Evolutionary conservation across 1,140 invertebrate species (phyloP), one percentile per base, ranked within the genome.

Genomic region (Callitettix versicolor): DNA sequence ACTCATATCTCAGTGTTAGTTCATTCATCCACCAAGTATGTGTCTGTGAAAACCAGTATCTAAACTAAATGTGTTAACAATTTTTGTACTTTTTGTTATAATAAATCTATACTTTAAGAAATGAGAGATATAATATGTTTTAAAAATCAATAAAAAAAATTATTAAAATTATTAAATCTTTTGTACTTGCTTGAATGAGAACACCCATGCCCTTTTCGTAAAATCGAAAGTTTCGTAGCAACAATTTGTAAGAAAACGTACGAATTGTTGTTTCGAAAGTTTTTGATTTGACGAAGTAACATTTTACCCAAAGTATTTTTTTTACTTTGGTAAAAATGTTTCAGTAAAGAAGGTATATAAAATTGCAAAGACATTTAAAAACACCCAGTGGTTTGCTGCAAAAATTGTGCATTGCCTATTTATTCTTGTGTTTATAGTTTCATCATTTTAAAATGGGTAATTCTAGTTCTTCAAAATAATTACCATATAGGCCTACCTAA

Each of bases 31-130:
- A 30, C 26, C 47, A 30, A 17, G 48, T 51, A 51, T 51, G 48
- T 51, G 36, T 51, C 30, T 51, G 48, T 20, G 26, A 30, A 30
- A 30, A 9, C 26, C 26, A 9, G 36, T 34, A 46, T 21, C 12
- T 17, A 46, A 21, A 21, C 4, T 51, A 21, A 36, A 34, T 26
- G 48, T 51, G 48, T 51, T 51, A 34, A 51, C n/a, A 30, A 49
- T 51, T 51, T 51, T 51, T 51, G 48, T 51, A 51, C 48, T 51
- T 51, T 51, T 51, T 51, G 48, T 51, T 51, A 51, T 51, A 18
- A 34, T 36, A 30, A 51, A 38, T 38, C 33, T 38, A 36, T 21
- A 36, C 36, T 38, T 36, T 36, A 51, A 51, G 48, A 51, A 22
- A 44, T 15, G 26, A 30, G 26, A 30, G 26, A 30, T 30, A 30